Base-by-base conservation (phyloP, 2,113 vertebrate species). In the Amphiprion ocellaris region DNA sequence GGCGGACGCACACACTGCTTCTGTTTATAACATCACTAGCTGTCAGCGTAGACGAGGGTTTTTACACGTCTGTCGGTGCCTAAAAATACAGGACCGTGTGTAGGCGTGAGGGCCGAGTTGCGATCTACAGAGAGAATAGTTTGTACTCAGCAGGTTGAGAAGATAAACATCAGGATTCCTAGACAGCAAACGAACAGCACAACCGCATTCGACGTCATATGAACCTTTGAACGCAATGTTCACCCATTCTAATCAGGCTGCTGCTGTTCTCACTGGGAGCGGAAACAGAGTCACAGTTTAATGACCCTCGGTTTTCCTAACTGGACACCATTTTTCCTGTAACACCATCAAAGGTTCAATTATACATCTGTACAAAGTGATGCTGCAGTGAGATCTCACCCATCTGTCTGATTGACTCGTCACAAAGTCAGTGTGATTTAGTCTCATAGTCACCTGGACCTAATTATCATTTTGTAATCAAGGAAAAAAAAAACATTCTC, bases 11-110 rank as follows among this genome's bases (percentile, higher is more conserved):
- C 68, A 68, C 60, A 52, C 14, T 0, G n/a, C 14, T 37, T 69
- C 39, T 58, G 73, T 80, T 79, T 44, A 69, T 56, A 63, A 26
- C 41, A 28, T 14, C 21, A 37, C 0, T 2, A 21, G 64, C 77
- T 37, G 24, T 12, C 47, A 50, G 26, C 5, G 70, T 23, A 52
- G 17, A 9, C 21, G 60, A 8, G 23, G 17, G 37, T 69, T 49
- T 58, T 15, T 28, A 19, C 26, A 53, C 26, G n/a, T 54, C 52
- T 54, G 3, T 37, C 39, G 4, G 8, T 19, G 4, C 37, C 15
- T 21, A 19, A 60, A 17, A 50, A n/a, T 37, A 16, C 16, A 28
- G n/a, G 60, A 37, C 30, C 11, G 23, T 8, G 37, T 44, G 9
- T 64, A 56, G 5, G 12, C 16, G n/a, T 10, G 28, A 47, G 28